Base-by-base conservation (phyloP, 2,797 vertebrate genomes). In the Trichosurus vulpecula region DNA sequence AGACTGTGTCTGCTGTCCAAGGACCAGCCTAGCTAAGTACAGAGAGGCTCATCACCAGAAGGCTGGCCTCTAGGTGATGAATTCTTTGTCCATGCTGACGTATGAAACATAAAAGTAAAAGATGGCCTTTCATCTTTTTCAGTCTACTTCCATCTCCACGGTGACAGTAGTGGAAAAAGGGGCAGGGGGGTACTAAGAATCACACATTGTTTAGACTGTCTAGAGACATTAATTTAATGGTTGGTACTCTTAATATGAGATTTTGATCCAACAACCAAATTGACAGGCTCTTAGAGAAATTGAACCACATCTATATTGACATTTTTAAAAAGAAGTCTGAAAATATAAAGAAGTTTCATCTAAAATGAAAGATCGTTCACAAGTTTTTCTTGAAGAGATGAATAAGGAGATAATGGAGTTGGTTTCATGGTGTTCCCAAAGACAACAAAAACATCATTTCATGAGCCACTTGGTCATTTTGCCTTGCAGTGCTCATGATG, bases 1-100 rank as follows among this genome's bases (percentile, higher is more conserved):
- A 87, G 74, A 87, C 74, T 87, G 74, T 87, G 74, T 87, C 74
- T 87, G 74, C 74, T 87, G 74, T 87, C 74, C 74, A 87, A 87
- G 74, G 74, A 87, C 74, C 41, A 87, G 41, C 74, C 74, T 87
- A 87, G 74, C 74, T 87, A 87, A 87, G 74, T 87, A 87, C 74
- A 87, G 74, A 87, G 74, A 87, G 74, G 74, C 74, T 87, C 74
- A 87, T 87, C 74, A 87, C 74, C 74, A 87, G 74, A 87, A 87
- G 74, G 74, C 74, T 87, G 74, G 74, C 74, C 74, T 87, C 74
- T 87, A 87, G 74, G 74, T 87, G 74, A 87, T 87, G 74, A 87
- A 87, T 87, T 87, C 41, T 87, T 87, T 87, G 74, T 87, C 74
- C 74, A 87, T 87, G 74, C 41, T 87, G 74, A 87, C 1, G 41